Base-by-base conservation (phyloP, 2,797 vertebrate species). In the Oophaga sylvatica region DNA sequence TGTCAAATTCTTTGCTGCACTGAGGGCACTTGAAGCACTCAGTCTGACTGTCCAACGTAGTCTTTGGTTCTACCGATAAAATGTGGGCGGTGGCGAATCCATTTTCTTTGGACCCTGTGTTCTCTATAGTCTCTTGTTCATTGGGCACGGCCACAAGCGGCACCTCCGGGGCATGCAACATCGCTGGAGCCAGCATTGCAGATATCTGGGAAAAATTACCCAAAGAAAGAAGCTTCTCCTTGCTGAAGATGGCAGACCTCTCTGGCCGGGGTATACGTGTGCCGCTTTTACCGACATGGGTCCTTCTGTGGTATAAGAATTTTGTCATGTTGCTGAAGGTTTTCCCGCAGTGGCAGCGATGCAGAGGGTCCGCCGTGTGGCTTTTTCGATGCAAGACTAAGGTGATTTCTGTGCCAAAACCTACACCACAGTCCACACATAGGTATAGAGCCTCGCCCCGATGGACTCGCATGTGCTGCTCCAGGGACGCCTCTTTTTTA, bases 251-350 rank as follows among this genome's bases (percentile, higher is more conserved):
- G 0, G 83, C 26, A 45, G 87, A 57, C 75, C 73, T 75, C 0
- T 85, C 17, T 0, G 86, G 41, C 0, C 85, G 65, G 0, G 82
- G 6, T 0, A 90, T 76, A 76, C 92, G 94, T 0, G 88, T 70
- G 4, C 94, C 93, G 0, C 93, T 94, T 90, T 94, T 94, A 26
- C 93, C 93, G 0, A 90, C 95, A 0, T 96, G 97, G 3, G 95
- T 96, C 12, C 97, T 96, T 0, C 97, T 95, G 90, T 98, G 97
- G 91, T 98, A 98, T 65, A 98, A 95, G 91, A 97, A 98, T 93
- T 98, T 98, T 88, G 97, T 97, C 97, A 98, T 97, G 91, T 97
- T 98, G 94, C 96, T 97, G 91, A 98, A 98, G 0, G 96, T 96
- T 92, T 97, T 98, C 90, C 96, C 95, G 57, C 97, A 98, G 86